These are phyloP conservation scores for Propsilocerus akamusi DNA, from an alignment of 1,140 invertebrate species.

Conservation along the genomic window DNA sequence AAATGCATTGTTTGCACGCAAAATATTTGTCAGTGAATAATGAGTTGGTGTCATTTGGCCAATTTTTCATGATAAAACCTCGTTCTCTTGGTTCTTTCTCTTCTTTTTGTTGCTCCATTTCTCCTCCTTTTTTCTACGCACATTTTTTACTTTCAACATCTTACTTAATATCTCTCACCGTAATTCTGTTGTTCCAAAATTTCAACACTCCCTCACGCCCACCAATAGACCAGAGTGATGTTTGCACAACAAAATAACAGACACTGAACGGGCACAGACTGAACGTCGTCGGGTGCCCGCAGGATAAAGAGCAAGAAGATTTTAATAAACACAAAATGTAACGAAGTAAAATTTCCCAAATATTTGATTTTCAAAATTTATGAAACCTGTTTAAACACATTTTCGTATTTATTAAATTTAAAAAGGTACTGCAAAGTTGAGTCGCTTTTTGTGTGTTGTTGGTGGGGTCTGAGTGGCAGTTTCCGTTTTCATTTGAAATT, in stretches of 20 bases:
- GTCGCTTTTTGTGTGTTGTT: background rate
- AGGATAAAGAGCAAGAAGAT: background rate
- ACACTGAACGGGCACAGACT: background rate
- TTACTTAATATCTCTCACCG: no score
- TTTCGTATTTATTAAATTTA: background rate
- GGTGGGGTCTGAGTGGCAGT: background rate
- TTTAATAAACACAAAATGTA: constrained; percentile 1
- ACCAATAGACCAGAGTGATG: no score
- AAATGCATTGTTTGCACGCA: constrained; percentile 1
- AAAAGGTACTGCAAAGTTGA: background rate
- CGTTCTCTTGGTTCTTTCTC: background rate
- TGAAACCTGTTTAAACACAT: constrained; percentile 1
- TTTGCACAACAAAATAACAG: no score
- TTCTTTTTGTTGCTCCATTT: background rate
- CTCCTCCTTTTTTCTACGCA: no score
- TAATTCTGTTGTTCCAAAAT: no score
- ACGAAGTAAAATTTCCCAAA: constrained; percentile 3
- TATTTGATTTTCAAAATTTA: constrained; percentile 1
- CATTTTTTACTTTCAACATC: no score
- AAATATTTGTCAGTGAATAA: background rate
- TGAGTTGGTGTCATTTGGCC: background rate
- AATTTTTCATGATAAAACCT: background rate
- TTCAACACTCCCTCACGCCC: no score
- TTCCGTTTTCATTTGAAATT: background rate
- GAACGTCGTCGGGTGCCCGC: background rate